A percentile compares a stretch with the other conserved stretches of the same genome.
Conservation (phyloP, 2,888 invertebrate genomes). For the Abrostola triplasia region DNA sequence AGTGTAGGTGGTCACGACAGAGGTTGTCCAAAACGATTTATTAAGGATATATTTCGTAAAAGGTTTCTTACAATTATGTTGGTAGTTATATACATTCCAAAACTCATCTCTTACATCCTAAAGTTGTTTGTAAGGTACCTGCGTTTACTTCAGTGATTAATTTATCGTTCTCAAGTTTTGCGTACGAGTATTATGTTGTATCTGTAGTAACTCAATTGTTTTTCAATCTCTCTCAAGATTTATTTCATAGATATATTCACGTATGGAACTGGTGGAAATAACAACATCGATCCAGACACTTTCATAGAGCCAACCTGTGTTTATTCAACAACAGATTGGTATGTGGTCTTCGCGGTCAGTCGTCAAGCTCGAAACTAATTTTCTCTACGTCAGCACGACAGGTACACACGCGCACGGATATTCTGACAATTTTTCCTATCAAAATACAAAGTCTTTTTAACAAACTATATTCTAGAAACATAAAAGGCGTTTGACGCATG, state of each 20-base stretch:
- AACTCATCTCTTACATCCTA: no score
- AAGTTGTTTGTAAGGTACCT: no score
- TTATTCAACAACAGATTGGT: slow-evolving; percentile 67
- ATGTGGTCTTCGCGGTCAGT: slow-evolving; percentile 72
- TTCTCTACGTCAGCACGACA: slow-evolving; percentile 76
- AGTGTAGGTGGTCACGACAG: no score
- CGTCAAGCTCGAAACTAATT: slow-evolving; percentile 81
- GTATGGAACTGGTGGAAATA: not conserved
- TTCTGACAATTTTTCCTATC: slow-evolving; percentile 67
- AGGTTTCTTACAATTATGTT: no score
- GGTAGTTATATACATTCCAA: no score
- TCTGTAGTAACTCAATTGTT: not conserved
- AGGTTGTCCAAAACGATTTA: no score
- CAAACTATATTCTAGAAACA: not conserved
- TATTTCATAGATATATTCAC: slow-evolving; percentile 1
- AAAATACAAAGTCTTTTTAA: slow-evolving; percentile 28
- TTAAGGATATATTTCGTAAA: no score
- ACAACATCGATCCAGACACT: slow-evolving; percentile 7
- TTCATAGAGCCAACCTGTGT: slow-evolving; percentile 25
- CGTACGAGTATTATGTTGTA: not conserved
- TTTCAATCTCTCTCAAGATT: not conserved
- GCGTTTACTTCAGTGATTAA: no score
- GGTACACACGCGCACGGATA: slow-evolving; percentile 60
- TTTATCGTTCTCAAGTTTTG: no score
- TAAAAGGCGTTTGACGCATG: not conserved